phyloP scores from a whole-genome alignment of 2,113 vertebrate genomes.

The Cinclus cinclus region DNA sequence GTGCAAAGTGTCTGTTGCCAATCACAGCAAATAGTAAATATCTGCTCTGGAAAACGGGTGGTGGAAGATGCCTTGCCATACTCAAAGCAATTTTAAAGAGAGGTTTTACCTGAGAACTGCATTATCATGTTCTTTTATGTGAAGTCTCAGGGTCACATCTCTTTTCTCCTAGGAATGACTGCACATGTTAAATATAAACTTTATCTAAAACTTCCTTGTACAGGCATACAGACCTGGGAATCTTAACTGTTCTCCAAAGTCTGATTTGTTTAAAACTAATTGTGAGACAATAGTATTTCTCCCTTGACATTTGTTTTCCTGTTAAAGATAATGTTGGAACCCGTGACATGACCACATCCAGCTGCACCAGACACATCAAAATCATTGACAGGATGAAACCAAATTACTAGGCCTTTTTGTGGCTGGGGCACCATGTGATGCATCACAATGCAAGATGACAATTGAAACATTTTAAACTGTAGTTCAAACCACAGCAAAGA shows the following conservation, averaged over 20 bases:
- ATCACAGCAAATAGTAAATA: neutral
- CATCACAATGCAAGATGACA: constrained; percentile 70
- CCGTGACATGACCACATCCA: constrained; percentile 70
- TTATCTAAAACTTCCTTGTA: neutral
- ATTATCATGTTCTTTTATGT: neutral
- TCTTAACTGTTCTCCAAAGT: neutral
- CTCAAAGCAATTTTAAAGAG: neutral
- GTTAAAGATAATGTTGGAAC: constrained; percentile 71
- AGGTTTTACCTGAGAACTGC: neutral
- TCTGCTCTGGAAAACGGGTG: neutral
- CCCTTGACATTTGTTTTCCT: constrained; percentile 68
- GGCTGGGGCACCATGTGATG: constrained; percentile 68
- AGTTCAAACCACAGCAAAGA: constrained; percentile 71
- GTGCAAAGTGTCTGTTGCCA: neutral
- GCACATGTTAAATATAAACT: neutral
- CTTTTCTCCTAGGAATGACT: neutral
- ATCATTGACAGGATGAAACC: constrained; percentile 71
- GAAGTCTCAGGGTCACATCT: neutral
- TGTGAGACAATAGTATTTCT: constrained; percentile 60
- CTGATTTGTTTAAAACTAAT: constrained; percentile 59
- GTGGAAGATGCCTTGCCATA: neutral
- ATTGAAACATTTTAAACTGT: constrained; percentile 68
- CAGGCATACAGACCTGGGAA: constrained; percentile 41
- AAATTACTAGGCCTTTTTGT: constrained; percentile 69
- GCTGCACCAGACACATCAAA: constrained; percentile 70